These are phyloP conservation scores for Homarus americanus DNA, from an alignment of 1,140 invertebrate species.

Conservation along the genomic window DNA sequence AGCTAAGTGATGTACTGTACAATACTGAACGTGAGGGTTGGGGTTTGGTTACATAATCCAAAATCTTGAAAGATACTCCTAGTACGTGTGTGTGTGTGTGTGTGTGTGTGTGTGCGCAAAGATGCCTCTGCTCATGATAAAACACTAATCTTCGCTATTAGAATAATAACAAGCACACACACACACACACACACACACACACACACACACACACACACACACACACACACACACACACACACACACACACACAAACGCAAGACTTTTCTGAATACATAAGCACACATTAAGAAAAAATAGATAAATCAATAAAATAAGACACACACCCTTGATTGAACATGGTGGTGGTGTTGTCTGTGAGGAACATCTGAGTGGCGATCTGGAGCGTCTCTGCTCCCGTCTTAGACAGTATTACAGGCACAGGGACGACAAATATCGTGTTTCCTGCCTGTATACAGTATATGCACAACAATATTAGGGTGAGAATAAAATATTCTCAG, in stretches of 20 bases:
- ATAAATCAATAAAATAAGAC: background rate
- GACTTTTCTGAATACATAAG: no score
- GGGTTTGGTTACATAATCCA: no score
- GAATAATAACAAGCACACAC: background rate
- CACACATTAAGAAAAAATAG: background rate
- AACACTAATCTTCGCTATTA: no score
- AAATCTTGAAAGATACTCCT: no score
- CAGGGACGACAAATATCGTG: constrained; percentile 45
- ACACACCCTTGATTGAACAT: constrained; percentile 25
- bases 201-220: background rate
- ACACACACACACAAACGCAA: background rate
- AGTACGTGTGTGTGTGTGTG: no score
- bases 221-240: background rate
- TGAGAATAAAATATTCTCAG: no score
- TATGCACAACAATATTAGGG: no score
- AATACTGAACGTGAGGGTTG: no score
- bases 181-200: background rate
- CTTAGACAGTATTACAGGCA: constrained; percentile 23
- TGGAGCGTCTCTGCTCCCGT: background rate
- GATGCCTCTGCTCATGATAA: no score
- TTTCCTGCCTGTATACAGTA: constrained; percentile 51
- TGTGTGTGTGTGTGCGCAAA: no score
- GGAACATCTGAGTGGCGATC: constrained; percentile 32
- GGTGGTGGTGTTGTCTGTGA: constrained; percentile 22
- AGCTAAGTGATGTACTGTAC: no score